Base-by-base conservation (phyloP, 1,140 invertebrate species). In the Brachionus plicatilis region DNA sequence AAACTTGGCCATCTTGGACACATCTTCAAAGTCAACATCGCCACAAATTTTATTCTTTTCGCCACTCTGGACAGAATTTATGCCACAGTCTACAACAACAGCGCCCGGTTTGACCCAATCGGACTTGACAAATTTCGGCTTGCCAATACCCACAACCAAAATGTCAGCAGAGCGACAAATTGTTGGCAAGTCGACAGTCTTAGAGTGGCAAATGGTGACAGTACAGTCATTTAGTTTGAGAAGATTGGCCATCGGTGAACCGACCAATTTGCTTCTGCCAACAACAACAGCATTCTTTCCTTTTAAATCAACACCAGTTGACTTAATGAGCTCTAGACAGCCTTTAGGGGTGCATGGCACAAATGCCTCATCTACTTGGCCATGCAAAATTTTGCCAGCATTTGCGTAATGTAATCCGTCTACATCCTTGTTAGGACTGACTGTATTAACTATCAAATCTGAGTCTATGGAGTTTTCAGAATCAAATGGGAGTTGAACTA, bases 61-160 rank as follows among this genome's bases (percentile, higher is more conserved):
- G 24, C 6, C 14, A 33, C 14, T 20, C 90, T 94, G 92, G 86
- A 97, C 93, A 4, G 94, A 92, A 90, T 97, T 99, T 80, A 99
- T 99, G 53, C 98, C 98, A 91, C 97, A 99, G 89, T 99, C 98
- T 86, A 99, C 98, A n/a, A 99, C 97, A 37, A 99, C 93, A 66
- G 97, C 96, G 20, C 97, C 96, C 0, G 95, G 95, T 91, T 99
- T 99, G 60, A 99, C 93, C 97, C 97, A 99, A 72, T 93, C 93
- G 0, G 94, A 95, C 89, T 95, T 95, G 0, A 99, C 96, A 90
- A 98, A 92, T 89, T 96, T 92, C 7, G 96, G 91, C 87, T 93
- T 92, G 0, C 98, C 98, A 86, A 99, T 96, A 2, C 93, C 98
- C 5, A 98, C 97, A 7, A 99, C 95, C 68, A 99, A 89, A 87